These are phyloP conservation scores for Crenichthys baileyi DNA, from an alignment of 2,797 vertebrate genomes.

Conservation along the genomic window DNA sequence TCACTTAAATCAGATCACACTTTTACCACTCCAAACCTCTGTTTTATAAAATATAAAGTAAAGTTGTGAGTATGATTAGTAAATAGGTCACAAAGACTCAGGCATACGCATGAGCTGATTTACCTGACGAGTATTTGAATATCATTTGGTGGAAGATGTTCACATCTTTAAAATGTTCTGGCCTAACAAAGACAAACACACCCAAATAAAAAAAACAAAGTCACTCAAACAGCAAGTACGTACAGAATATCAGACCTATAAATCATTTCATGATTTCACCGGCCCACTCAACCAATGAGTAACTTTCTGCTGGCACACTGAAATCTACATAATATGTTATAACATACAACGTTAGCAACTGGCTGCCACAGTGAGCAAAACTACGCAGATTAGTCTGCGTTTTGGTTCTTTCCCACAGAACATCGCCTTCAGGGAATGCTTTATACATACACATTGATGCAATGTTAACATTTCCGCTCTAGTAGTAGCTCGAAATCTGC, in stretches of 20 bases:
- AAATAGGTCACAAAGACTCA: constrained; percentile 4
- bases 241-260: constrained; percentile 27
- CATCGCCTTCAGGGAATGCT: constrained; percentile 59
- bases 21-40: background rate
- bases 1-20: constrained; percentile 20
- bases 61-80: constrained; percentile 19
- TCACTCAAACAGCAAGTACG: constrained; percentile 26
- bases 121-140: background rate
- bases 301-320: constrained; percentile 41
- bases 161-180: constrained; percentile 32
- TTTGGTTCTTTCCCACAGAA: constrained; percentile 48
- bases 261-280: constrained; percentile 24
- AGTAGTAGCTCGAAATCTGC: constrained; percentile 28
- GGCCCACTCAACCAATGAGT: constrained; percentile 24
- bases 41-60: background rate
- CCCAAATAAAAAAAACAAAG: constrained; percentile 21
- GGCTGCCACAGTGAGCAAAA: constrained; percentile 45
- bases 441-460: constrained; percentile 67
- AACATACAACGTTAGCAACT: constrained; percentile 50
- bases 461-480: constrained; percentile 62
- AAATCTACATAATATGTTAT: constrained; percentile 44
- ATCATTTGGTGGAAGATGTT: constrained; percentile 21
- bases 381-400: constrained; percentile 46
- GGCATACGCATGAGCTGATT: background rate
- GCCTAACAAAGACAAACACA: constrained; percentile 18